Conservation (phyloP, 2,888 invertebrate species). For the Dorcus parallelipipedus region DNA sequence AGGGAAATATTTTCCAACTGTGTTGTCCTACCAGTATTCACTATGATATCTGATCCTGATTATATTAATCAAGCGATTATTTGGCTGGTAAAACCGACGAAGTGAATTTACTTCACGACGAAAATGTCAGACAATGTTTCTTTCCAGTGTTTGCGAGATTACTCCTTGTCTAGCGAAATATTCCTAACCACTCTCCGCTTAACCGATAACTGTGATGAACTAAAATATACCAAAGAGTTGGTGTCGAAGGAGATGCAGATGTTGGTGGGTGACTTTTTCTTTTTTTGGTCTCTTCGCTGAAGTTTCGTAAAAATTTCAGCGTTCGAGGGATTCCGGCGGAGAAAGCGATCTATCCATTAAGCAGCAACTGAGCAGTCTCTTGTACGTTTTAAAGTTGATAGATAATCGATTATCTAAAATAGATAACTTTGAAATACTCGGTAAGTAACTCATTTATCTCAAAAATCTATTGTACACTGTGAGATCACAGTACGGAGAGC, state of each 20-base stretch:
- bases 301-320: conserved; percentile 41
- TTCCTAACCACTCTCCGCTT: conserved; percentile 80
- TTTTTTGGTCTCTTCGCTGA: neutral
- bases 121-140: conserved; percentile 11
- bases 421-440: conserved; percentile 35
- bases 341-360: conserved; percentile 80
- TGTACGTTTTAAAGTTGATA: conserved; percentile 74
- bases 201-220: conserved; percentile 77
- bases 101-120: neutral
- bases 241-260: conserved; percentile 78
- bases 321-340: conserved; percentile 82
- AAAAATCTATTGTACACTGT: too few species aligned
- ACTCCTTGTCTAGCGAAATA: conserved; percentile 72
- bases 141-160: conserved; percentile 75
- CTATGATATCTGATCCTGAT: conserved; percentile 82
- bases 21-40: conserved; percentile 56
- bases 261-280: conserved; percentile 50
- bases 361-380: conserved; percentile 80
- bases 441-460: conserved; percentile 1
- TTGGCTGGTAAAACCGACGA: conserved; percentile 63
- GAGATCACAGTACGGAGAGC: too few species aligned
- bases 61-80: conserved; percentile 87
- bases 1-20: conserved; percentile 56
- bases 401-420: conserved; percentile 53
- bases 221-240: conserved; percentile 75